Base-by-base conservation (phyloP, 2,113 vertebrate species). In the Lepus europaeus region DNA sequence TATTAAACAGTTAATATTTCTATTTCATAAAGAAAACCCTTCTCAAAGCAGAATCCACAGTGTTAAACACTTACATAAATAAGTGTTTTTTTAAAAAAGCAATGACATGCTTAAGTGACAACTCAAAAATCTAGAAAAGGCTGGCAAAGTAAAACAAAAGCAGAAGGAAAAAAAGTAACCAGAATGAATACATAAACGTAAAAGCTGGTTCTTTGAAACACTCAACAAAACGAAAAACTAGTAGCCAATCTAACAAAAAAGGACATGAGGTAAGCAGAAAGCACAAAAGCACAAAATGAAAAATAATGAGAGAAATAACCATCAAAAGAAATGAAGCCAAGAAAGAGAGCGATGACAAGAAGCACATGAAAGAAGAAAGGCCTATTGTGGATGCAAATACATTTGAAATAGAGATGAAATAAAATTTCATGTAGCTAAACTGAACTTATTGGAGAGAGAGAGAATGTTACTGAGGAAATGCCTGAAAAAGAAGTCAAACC, bases 261-360 rank as follows among this genome's bases (percentile, higher is more conserved):
- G 4, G 6, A 23, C 16, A 9, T 14, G 6, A 1, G 3, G 23
- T 22, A 29, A 53, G 14, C 5, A 77, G 16, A 81, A 77, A 77
- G 64, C 0, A 13, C 23, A 23, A 78, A 90, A 78, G 1, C 2
- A 94, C 87, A 95, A 29, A 49, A 84, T 2, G 59, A 92, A 0
- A 84, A 84, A 33, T 8, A n/a, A 63, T 74, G 72, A 89, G 68
- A 84, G 33, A 69, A 69, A 87, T 13, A 72, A 80, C 33, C 59
- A 81, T 23, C 25, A n/a, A 94, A 61, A 91, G 72, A 84, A 49
- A 73, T 56, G 56, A 91, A 92, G 61, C 0, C 17, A 68, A 96
- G 45, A 45, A 59, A 85, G 25, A 56, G 91, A 87, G 22, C 83
- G 83, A 84, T 5, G 66, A 95, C 93, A 90, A 31, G 14, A 97